A percentile compares a stretch with the other conserved stretches of the same genome.
phyloP scores from a whole-genome alignment of 2,797 vertebrate species.

The Tinamus major region DNA sequence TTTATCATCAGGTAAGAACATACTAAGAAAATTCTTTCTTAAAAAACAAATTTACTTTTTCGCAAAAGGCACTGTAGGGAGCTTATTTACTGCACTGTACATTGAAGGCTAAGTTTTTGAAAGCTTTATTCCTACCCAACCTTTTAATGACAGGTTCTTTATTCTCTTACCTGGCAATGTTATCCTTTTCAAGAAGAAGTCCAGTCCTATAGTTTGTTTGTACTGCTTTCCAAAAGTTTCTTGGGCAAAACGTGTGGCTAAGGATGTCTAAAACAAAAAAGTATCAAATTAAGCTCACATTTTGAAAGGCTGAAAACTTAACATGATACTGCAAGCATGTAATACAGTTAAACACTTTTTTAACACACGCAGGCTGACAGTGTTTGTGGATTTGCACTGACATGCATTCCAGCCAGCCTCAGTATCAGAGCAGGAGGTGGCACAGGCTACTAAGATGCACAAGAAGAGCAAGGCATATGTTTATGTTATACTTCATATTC shows the following conservation, averaged over 20 bases:
- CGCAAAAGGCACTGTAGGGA: conserved; percentile 4
- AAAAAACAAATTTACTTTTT: not conserved
- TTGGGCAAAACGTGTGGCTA: conserved; percentile 96
- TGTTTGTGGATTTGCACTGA: not conserved
- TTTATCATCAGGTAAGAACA: not conserved
- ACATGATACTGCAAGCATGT: conserved; percentile 32
- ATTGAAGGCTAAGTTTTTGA: not conserved
- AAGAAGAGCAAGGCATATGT: not conserved
- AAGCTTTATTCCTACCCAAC: not conserved
- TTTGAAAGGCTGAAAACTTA: conserved; percentile 53
- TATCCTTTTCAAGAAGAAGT: conserved; percentile 99
- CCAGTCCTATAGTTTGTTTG: conserved; percentile 98
- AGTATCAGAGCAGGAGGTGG: not conserved
- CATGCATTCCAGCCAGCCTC: not conserved
- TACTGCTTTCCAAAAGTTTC: conserved; percentile 99
- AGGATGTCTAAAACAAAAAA: conserved; percentile 91
- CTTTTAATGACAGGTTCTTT: conserved; percentile 35
- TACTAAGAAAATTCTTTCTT: not conserved
- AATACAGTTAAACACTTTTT: conserved; percentile 37
- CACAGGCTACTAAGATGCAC: not conserved
- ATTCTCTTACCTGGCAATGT: conserved; percentile 93
- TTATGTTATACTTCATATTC: not conserved
- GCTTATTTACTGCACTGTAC: conserved; percentile 5
- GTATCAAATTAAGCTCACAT: conserved; percentile 61
- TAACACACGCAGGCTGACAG: conserved; percentile 2